Evolutionary conservation across 2,797 vertebrate genomes (phyloP).

Genomic region (Thunnus albacares): DNA sequence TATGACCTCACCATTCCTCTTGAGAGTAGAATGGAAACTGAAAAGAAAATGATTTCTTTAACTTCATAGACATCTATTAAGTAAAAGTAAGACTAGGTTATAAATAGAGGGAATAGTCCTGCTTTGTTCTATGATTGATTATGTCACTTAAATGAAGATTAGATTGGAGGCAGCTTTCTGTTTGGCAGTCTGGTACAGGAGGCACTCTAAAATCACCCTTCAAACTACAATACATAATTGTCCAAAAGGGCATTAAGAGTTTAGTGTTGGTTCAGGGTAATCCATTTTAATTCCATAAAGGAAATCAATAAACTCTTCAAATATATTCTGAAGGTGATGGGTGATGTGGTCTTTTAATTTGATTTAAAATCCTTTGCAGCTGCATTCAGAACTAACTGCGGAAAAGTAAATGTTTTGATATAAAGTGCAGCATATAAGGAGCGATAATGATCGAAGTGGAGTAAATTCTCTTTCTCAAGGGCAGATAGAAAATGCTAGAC

Average conservation of each 20-base stretch:
- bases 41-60: constrained; percentile 30
- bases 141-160: constrained; percentile 51
- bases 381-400: neutral
- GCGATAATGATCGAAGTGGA: neutral
- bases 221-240: constrained; percentile 18
- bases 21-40: neutral
- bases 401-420: neutral
- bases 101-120: constrained; percentile 16
- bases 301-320: constrained; percentile 42
- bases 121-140: constrained; percentile 36
- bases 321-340: constrained; percentile 9
- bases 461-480: constrained; percentile 1
- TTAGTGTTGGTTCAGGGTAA: neutral
- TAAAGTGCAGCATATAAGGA: neutral
- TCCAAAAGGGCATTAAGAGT: constrained; percentile 11
- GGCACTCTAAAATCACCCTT: constrained; percentile 15
- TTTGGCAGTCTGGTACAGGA: constrained; percentile 15
- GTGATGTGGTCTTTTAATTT: neutral
- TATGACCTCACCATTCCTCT: constrained; percentile 43
- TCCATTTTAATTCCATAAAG: constrained; percentile 18
- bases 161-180: constrained; percentile 44
- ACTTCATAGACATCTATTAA: constrained; percentile 22
- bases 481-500: neutral
- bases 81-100: constrained; percentile 28
- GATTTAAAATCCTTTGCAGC: constrained; percentile 14